Base-by-base conservation (phyloP, 2,113 vertebrate species). In the Limanda limanda region DNA sequence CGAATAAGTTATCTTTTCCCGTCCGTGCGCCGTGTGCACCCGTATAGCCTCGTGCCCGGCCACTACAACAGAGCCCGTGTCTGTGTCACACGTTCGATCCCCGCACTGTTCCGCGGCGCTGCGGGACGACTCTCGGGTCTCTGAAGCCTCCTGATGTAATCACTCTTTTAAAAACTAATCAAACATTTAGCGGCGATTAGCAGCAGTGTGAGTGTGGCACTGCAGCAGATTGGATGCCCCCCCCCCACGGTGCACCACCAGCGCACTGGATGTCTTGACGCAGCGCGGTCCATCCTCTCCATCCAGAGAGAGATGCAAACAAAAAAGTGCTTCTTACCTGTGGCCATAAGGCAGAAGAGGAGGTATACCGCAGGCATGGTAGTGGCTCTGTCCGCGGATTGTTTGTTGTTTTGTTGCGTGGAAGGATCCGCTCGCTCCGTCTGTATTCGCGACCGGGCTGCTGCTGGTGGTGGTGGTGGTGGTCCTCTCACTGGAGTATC, bases 341-440 rank as follows among this genome's bases (percentile, higher is more conserved):
- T 90, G 76, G 80, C 92, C 83, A 92, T 82, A 83, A 94, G 90
- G 93, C 93, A 93, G 76, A 95, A 80, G 56, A 92, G 68, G 81
- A 94, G 74, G 83, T 88, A 93, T 68, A 92, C 81, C 74, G 84
- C 78, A 62, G 82, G 72, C 92, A 95, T 95, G 78, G 55, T 83
- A 58, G 82, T 27, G 20, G 79, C 45, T 79, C 55, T 85, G 58
- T 40, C 35, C 68, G 68, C 67, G 61, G 71, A 58, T 51, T 81
- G 65, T 54, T 73, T 58, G 67, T 31, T 31, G 6, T 31, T 7
- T 31, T 6, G 31, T 31, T 62, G 79, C 70, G 68, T 73, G 71
- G 83, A 80, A 67, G 71, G 81, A 71, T 76, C 55, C 54, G 24
- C 51, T 84, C 52, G 72, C 74, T 86, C 89, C 60, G 83, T 81